Evolutionary conservation across 2,888 invertebrate species (phyloP).

Genomic region (Drosophila bunnanda): DNA sequence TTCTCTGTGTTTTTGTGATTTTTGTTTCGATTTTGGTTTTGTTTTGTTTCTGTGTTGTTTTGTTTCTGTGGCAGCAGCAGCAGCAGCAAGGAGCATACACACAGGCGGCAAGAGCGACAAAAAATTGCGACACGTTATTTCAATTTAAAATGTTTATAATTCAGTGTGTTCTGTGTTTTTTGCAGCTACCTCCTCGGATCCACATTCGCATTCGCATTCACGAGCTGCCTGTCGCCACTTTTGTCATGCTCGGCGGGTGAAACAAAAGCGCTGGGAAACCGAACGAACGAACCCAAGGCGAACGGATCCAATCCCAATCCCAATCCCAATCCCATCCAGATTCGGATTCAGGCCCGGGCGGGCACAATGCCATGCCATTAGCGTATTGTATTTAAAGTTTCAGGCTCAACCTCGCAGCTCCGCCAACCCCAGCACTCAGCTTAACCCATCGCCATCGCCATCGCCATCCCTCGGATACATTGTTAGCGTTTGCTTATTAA

Average conservation of each 20-base stretch:
- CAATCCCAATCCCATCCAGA: slow-evolving; percentile 40
- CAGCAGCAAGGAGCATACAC: slow-evolving; percentile 51
- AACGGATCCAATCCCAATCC: slow-evolving; percentile 27
- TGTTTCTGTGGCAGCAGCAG: slow-evolving; percentile 50
- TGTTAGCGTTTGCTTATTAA: slow-evolving; percentile 47
- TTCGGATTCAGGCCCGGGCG: slow-evolving; percentile 46
- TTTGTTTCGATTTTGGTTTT: slow-evolving; percentile 18
- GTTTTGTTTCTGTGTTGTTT: slow-evolving; percentile 26
- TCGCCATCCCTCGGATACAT: slow-evolving; percentile 15
- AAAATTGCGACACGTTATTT: slow-evolving; percentile 82
- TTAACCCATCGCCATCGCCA: background rate
- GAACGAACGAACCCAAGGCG: slow-evolving; percentile 19
- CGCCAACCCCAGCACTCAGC: slow-evolving; percentile 5
- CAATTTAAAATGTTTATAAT: slow-evolving; percentile 82
- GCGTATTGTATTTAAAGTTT: slow-evolving; percentile 54
- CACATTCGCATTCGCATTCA: slow-evolving; percentile 41
- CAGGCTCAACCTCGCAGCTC: slow-evolving; percentile 21
- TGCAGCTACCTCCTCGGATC: slow-evolving; percentile 37
- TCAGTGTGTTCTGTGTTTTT: slow-evolving; percentile 68
- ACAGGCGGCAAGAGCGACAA: slow-evolving; percentile 54
- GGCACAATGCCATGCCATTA: slow-evolving; percentile 50
- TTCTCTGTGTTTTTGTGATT: slow-evolving; percentile 20
- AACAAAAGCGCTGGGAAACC: slow-evolving; percentile 50
- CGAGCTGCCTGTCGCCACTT: slow-evolving; percentile 52
- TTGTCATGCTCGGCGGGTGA: slow-evolving; percentile 49